Conservation (phyloP, 2,113 vertebrate species). For the Otis tarda region DNA sequence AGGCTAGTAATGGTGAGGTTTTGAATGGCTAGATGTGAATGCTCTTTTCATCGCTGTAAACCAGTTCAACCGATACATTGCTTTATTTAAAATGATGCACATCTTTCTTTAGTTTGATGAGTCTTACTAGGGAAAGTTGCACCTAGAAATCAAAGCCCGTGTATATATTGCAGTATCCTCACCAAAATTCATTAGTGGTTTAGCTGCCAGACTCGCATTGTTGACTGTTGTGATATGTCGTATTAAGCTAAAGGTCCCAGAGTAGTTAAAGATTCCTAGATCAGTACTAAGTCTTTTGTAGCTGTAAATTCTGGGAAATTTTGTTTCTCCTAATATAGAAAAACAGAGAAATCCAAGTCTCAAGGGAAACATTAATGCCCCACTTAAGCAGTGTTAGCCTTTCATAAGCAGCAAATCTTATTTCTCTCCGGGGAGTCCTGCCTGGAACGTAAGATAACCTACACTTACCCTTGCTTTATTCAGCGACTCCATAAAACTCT, state of each 20-base stretch:
- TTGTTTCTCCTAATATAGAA: constrained; percentile 58
- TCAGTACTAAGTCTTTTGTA: constrained; percentile 40
- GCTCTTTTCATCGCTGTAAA: neutral
- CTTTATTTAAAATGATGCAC: neutral
- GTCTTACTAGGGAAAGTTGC: neutral
- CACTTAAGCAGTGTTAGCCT: constrained; percentile 57
- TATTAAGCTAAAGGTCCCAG: neutral
- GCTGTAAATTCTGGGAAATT: constrained; percentile 65
- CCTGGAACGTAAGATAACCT: constrained; percentile 64
- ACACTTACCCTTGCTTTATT: constrained; percentile 59
- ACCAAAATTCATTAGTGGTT: neutral
- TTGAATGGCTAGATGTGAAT: neutral
- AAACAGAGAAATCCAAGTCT: constrained; percentile 54
- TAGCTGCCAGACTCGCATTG: constrained; percentile 16
- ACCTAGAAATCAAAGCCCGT: neutral
- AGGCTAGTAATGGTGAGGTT: neutral
- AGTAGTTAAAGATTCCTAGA: constrained; percentile 41
- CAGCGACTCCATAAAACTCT: constrained; percentile 56
- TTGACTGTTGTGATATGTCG: neutral
- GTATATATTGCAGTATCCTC: neutral
- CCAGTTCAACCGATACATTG: neutral
- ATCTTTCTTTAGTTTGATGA: constrained; percentile 31
- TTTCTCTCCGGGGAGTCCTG: constrained; percentile 61
- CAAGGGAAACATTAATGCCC: constrained; percentile 56
- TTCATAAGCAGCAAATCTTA: constrained; percentile 65